A percentile compares a stretch with the other conserved stretches of the same genome.
phyloP scores from a whole-genome alignment of 1,140 invertebrate species.

The Physella acuta region DNA sequence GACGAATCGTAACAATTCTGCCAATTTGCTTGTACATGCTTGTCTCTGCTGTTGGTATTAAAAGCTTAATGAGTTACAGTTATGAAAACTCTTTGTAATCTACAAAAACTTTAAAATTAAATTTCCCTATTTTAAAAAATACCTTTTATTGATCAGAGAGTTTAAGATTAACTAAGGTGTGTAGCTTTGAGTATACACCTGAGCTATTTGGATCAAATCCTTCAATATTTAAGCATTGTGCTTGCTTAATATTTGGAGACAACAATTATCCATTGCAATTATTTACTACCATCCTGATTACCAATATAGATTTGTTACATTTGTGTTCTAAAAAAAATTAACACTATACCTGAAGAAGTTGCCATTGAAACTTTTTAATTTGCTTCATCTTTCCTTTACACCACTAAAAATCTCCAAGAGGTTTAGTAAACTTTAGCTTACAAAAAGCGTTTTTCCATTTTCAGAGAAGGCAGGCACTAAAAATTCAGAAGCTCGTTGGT shows the following conservation, averaged over 20 bases:
- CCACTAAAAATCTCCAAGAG: background rate
- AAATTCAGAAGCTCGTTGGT: conserved; percentile 68
- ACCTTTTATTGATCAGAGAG: background rate
- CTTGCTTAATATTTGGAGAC: too few species aligned
- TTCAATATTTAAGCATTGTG: too few species aligned
- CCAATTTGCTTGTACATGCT: background rate
- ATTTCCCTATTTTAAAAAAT: background rate
- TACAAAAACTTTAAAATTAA: background rate
- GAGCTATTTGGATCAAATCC: too few species aligned
- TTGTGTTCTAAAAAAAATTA: too few species aligned
- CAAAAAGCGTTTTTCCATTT: conserved; percentile 12
- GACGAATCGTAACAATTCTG: background rate
- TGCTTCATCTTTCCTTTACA: background rate
- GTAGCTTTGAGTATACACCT: too few species aligned
- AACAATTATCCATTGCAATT: too few species aligned
- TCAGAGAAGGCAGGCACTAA: conserved; percentile 49
- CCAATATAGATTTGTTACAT: too few species aligned
- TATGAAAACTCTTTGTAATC: background rate
- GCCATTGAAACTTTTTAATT: background rate
- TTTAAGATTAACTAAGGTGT: too few species aligned
- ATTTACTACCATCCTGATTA: background rate
- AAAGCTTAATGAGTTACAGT: too few species aligned
- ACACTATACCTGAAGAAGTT: background rate
- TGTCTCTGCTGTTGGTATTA: too few species aligned
- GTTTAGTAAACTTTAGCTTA: background rate